These are phyloP conservation scores for Lithophane ornitopus DNA, from an alignment of 2,888 invertebrate genomes.

Conservation along the genomic window DNA sequence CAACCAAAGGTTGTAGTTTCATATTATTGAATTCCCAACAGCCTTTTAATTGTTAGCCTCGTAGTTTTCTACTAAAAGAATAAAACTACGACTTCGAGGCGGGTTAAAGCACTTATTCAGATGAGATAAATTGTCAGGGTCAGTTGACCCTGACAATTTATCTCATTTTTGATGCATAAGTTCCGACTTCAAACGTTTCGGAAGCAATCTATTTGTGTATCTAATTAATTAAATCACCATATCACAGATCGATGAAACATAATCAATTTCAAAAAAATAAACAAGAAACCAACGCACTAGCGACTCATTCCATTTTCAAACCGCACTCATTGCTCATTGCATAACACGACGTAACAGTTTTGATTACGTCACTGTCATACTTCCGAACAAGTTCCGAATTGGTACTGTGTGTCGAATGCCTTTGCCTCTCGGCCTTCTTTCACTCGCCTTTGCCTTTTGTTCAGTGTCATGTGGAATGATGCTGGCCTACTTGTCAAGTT, in stretches of 20 bases:
- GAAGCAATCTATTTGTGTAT: background rate
- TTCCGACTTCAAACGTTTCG: background rate
- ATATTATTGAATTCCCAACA: too few relatives aligned
- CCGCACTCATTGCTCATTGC: constrained; percentile 60
- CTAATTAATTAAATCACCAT: background rate
- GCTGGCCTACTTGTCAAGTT: constrained; percentile 50
- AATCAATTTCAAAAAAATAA: constrained; percentile 21
- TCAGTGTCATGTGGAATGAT: constrained; percentile 43
- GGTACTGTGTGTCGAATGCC: constrained; percentile 64
- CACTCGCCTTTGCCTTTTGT: constrained; percentile 47
- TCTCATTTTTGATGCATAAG: too few relatives aligned
- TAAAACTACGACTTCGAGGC: too few relatives aligned
- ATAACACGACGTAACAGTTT: constrained; percentile 51
- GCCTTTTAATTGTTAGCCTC: too few relatives aligned
- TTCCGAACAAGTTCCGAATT: constrained; percentile 63
- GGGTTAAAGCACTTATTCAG: too few relatives aligned
- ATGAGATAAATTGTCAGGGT: too few relatives aligned
- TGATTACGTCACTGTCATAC: constrained; percentile 62
- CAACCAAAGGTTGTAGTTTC: too few relatives aligned
- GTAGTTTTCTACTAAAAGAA: too few relatives aligned
- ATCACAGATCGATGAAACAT: background rate
- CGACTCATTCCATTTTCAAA: constrained; percentile 56
- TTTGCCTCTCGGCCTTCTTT: constrained; percentile 63
- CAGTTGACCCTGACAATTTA: too few relatives aligned
- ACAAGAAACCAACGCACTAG: constrained; percentile 23